Evolutionary conservation across 1,140 invertebrate genomes (phyloP), one percentile per base, ranked within the genome.

Genomic region (Euglossa dilemma): DNA sequence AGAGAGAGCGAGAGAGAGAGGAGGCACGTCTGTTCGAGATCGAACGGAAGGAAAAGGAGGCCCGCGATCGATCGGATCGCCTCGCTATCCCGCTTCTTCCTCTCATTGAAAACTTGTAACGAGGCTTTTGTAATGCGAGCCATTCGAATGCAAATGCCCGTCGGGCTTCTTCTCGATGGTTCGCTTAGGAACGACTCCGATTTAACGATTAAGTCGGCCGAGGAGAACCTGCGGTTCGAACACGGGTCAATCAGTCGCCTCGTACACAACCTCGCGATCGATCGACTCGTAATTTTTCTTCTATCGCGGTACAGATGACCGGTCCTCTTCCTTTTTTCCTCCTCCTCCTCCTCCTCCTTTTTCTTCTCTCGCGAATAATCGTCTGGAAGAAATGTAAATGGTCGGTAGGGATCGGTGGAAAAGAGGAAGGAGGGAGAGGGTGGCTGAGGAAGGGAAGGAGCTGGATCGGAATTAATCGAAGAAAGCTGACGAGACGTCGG

Each of bases 91-190:
- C 66, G 72, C 7, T 50, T 18, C 52, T 36, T 66, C 61, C 18
- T 64, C 52, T 82, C 80, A 43, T 82, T 76, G 80, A 76, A 82
- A 82, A 67, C 63, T 75, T 75, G 72, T 67, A 82, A 76, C 80
- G 80, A 82, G 52, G 72, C 72, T 82, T 81, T 67, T 67, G 72
- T 66, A 75, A 82, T 14, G n/a, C 63, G 52, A 76, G 25, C 72
- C 43, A 76, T 82, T 82, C 80, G 80, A 64, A 82, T 82, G 80
- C 72, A 76, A 82, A 82, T 82, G 25, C 36, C n/a, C 16, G 43
- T 16, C 43, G 61, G 72, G 72, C 45, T 76, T 82, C 72, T 82
- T 76, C 63, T 72, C 28, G 43, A 73, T 59, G 14, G n/a, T 80
- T 47, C 70, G 59, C 50, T 56, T 23, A 54, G 70, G 23, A 56